phyloP scores from a whole-genome alignment of 2,888 invertebrate species.

The Lycia hirtaria region DNA sequence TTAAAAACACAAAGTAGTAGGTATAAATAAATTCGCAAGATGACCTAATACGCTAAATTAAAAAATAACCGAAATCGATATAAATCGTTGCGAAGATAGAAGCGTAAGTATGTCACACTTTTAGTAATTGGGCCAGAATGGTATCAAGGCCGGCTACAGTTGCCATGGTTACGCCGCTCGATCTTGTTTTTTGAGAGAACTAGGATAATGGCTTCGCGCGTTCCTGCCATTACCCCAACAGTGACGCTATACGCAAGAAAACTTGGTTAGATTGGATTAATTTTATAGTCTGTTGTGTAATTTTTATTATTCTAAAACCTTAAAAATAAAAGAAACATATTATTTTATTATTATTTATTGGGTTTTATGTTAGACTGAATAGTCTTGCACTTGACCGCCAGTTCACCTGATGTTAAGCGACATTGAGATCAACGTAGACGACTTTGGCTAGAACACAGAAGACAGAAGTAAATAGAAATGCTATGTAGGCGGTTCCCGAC shows the following conservation, averaged over 20 bases:
- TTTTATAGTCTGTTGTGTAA: background rate
- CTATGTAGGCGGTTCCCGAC: too few relatives aligned
- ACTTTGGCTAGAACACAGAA: too few relatives aligned
- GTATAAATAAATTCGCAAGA: background rate
- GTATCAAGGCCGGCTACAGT: constrained; percentile 31
- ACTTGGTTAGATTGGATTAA: background rate
- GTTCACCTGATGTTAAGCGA: too few relatives aligned
- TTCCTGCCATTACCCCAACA: constrained; percentile 4
- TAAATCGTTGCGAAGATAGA: constrained; percentile 6
- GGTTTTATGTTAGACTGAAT: too few relatives aligned
- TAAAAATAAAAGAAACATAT: too few relatives aligned
- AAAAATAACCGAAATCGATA: constrained; percentile 7
- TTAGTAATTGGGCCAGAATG: constrained; percentile 35
- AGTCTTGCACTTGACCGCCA: too few relatives aligned
- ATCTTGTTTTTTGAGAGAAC: constrained; percentile 17
- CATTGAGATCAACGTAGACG: too few relatives aligned
- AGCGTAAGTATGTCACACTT: constrained; percentile 17
- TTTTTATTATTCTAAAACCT: too few relatives aligned
- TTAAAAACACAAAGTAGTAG: too few relatives aligned
- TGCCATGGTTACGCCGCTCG: constrained; percentile 27
- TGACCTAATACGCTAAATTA: constrained; percentile 2
- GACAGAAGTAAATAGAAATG: too few relatives aligned
- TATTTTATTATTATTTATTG: too few relatives aligned
- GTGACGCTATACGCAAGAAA: background rate
- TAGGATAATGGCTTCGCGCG: constrained; percentile 21